These are phyloP conservation scores for Akabosia matsudoensis DNA, from an alignment of 1,140 invertebrate genomes.

Conservation along the genomic window DNA sequence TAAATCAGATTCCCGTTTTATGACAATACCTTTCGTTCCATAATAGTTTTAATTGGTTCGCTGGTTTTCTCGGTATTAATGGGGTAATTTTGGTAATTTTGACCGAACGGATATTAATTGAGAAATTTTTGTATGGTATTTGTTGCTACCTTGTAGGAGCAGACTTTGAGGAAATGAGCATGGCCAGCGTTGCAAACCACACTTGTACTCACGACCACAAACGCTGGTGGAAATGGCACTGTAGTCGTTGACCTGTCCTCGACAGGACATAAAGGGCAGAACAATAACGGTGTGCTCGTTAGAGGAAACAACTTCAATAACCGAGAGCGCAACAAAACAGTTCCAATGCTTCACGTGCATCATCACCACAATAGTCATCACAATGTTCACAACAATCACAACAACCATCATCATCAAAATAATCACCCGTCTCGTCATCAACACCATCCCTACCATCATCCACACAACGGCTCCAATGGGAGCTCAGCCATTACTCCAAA, in stretches of 20 bases:
- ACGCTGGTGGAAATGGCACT: slow-evolving; percentile 34
- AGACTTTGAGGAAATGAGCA: slow-evolving; percentile 45
- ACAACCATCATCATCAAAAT: slow-evolving; percentile 10
- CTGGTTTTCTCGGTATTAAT: too few species aligned
- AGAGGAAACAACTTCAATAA: slow-evolving; percentile 2
- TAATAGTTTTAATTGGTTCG: too few species aligned
- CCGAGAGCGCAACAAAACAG: slow-evolving; percentile 38
- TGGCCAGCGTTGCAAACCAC: slow-evolving; percentile 43
- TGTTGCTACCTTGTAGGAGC: slow-evolving; percentile 29
- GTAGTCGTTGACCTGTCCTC: slow-evolving; percentile 37
- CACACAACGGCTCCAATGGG: slow-evolving; percentile 4
- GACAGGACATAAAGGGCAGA: slow-evolving; percentile 24
- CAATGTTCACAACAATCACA: background rate
- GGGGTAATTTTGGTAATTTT: background rate
- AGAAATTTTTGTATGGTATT: background rate
- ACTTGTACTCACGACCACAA: slow-evolving; percentile 40
- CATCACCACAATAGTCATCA: background rate
- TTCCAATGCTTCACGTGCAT: slow-evolving; percentile 27
- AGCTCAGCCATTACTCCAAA: background rate
- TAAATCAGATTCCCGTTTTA: too few species aligned
- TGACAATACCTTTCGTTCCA: too few species aligned
- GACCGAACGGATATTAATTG: too few species aligned
- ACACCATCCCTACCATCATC: slow-evolving; percentile 3
- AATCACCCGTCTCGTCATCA: background rate
- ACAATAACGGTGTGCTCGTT: background rate